Evolutionary conservation across 2,113 vertebrate species (phyloP).

Genomic region (Solenodon paradoxus): DNA sequence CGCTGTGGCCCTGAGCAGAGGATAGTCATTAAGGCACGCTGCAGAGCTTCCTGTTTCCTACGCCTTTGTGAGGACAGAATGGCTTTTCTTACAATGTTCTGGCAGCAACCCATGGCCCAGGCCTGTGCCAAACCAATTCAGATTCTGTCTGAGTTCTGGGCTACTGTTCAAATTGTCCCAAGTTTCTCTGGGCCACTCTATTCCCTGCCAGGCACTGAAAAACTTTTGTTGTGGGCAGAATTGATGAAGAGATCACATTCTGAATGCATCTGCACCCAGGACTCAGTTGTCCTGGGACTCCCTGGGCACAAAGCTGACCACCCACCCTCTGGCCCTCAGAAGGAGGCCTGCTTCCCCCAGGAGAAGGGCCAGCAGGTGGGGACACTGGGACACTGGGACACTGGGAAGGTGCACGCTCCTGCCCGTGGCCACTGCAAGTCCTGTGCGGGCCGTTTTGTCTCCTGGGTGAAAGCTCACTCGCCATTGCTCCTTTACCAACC

Average conservation of each 20-base stretch:
- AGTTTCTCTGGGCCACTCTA: slow-evolving; percentile 52
- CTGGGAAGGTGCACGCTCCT: neutral
- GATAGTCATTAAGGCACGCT: neutral
- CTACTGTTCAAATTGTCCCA: slow-evolving; percentile 51
- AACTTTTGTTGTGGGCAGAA: slow-evolving; percentile 3
- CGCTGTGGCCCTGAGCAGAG: neutral
- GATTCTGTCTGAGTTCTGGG: slow-evolving; percentile 48
- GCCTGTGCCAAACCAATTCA: slow-evolving; percentile 66
- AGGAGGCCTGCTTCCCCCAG: neutral
- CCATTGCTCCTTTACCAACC: slow-evolving; percentile 28
- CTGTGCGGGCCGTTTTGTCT: slow-evolving; percentile 39
- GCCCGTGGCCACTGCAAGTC: neutral
- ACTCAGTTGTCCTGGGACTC: neutral
- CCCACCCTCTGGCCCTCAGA: neutral
- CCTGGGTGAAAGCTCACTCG: neutral
- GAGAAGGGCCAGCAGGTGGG: neutral
- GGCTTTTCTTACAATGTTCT: slow-evolving; percentile 68
- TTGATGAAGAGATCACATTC: slow-evolving; percentile 60
- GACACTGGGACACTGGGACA: rapidly evolving
- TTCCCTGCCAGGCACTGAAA: slow-evolving; percentile 42
- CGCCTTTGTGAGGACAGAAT: slow-evolving; percentile 40
- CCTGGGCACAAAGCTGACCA: slow-evolving; percentile 12
- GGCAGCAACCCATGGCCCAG: slow-evolving; percentile 34
- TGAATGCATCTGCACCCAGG: neutral
- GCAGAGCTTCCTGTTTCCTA: slow-evolving; percentile 43